These are phyloP conservation scores for Lacerta viridis DNA, from an alignment of 2,797 vertebrate genomes.

Conservation along the genomic window DNA sequence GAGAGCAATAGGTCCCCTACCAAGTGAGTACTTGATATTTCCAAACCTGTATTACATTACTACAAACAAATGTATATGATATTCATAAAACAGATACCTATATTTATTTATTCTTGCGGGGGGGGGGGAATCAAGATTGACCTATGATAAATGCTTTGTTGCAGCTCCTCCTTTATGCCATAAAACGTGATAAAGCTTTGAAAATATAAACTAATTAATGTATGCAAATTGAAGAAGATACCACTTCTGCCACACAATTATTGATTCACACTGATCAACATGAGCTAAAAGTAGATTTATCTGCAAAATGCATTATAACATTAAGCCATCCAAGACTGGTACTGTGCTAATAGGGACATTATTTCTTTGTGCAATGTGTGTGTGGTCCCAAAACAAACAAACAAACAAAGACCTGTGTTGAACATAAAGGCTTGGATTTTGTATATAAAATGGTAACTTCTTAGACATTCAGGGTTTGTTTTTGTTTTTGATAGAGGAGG, in stretches of 20 bases:
- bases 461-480: conserved; percentile 4
- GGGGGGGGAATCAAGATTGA: not conserved
- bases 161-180: conserved; percentile 23
- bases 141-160: not conserved
- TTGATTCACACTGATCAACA: conserved; percentile 56
- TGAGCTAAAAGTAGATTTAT: conserved; percentile 40
- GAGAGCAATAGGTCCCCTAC: conserved; percentile 21
- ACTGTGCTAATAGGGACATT: conserved; percentile 32
- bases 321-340: conserved; percentile 64
- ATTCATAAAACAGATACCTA: not conserved
- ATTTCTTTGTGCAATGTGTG: conserved; percentile 51
- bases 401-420: conserved; percentile 16
- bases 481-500: conserved; percentile 21
- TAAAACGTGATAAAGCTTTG: conserved; percentile 38
- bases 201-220: conserved; percentile 60
- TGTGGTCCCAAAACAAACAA: conserved; percentile 46
- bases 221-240: conserved; percentile 61
- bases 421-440: conserved; percentile 43
- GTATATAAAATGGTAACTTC: conserved; percentile 39
- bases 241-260: conserved; percentile 41
- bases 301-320: conserved; percentile 58
- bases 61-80: conserved; percentile 30
- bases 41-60: conserved; percentile 21
- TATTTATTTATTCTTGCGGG: not conserved
- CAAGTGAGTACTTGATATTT: conserved; percentile 16